Base-by-base conservation (phyloP, 2,113 vertebrate genomes). In the Felis chaus region DNA sequence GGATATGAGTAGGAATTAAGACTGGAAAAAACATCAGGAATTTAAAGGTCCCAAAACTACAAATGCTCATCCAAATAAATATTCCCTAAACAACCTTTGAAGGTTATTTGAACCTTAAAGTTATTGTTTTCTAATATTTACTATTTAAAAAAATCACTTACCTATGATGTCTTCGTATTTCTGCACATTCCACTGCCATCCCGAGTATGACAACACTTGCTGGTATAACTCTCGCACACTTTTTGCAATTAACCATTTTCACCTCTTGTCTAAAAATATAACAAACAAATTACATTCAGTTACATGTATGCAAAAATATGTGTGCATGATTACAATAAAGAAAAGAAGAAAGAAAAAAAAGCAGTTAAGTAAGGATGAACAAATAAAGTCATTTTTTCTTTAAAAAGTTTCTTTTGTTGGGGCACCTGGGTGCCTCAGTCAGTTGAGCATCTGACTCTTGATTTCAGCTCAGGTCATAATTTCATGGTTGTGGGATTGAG, bases 91-190 rank as follows among this genome's bases (percentile, higher is more conserved):
- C 36, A 90, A 83, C 7, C 6, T 95, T 29, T 91, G 5, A 95
- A 97, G 57, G 57, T 61, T 61, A 61, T 61, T 9, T 23, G 57
- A 61, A 61, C 21, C 65, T 89, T 73, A 74, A 91, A 92, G 94
- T 89, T 33, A 80, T 13, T 36, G 7, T 71, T 82, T 69, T 80
- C n/a, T 9, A 81, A 29, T 53, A 84, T 21, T 88, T 78, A 82
- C 27, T 93, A 55, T 61, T 78, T 61, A 94, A 89, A 66, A 66
- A 55, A 80, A 61, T 53, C 33, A 95, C 92, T 98, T 48, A 99
- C 99, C 99, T 99, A 98, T 99, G 99, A 98, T 99, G 99, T 80
- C 99, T 99, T 73, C 99, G 99, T 97, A 99, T 99, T 98, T 99
- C 99, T 16, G 97, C 98, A 97, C 99, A 99, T 94, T 99, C 99